Percentiles rank a stretch among this genome's conserved stretches.
phyloP scores from a whole-genome alignment of 2,888 invertebrate genomes.

The Tetrapedia diversipes region DNA sequence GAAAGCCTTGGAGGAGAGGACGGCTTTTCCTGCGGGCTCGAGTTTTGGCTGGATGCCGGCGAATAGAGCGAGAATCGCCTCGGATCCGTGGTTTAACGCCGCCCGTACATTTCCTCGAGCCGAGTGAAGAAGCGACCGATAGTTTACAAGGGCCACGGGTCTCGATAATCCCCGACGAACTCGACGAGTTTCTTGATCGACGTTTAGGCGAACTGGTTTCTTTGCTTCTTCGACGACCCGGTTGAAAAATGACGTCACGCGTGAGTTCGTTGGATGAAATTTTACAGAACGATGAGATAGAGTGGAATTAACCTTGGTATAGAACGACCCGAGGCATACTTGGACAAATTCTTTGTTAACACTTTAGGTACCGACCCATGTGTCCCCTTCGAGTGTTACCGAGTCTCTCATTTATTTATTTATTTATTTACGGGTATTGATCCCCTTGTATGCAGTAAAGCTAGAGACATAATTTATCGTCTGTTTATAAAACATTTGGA shows the following conservation, averaged over 20 bases:
- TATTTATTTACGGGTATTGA: no score
- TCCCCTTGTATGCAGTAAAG: no score
- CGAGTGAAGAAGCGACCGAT: conserved; percentile 43
- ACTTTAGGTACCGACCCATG: no score
- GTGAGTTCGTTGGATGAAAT: no score
- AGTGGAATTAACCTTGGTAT: no score
- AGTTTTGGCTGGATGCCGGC: conserved; percentile 58
- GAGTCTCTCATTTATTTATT: no score
- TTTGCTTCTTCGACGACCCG: neutral
- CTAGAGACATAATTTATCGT: no score
- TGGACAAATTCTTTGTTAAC: no score
- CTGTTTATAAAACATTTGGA: no score
- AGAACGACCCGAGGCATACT: no score
- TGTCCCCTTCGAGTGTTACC: no score
- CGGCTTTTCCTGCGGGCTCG: conserved; percentile 24
- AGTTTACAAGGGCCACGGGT: conserved; percentile 41
- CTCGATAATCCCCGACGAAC: conserved; percentile 33
- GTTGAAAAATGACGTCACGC: neutral
- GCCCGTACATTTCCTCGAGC: conserved; percentile 30
- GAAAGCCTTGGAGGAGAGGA: conserved; percentile 24
- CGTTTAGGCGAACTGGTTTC: neutral
- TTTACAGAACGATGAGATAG: no score
- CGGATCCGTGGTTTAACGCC: conserved; percentile 48
- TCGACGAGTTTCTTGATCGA: neutral
- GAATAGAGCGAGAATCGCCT: conserved; percentile 55